A percentile compares a stretch with the other conserved stretches of the same genome.
phyloP scores from a whole-genome alignment of 2,888 invertebrate genomes.

The Plagodis dolabraria region DNA sequence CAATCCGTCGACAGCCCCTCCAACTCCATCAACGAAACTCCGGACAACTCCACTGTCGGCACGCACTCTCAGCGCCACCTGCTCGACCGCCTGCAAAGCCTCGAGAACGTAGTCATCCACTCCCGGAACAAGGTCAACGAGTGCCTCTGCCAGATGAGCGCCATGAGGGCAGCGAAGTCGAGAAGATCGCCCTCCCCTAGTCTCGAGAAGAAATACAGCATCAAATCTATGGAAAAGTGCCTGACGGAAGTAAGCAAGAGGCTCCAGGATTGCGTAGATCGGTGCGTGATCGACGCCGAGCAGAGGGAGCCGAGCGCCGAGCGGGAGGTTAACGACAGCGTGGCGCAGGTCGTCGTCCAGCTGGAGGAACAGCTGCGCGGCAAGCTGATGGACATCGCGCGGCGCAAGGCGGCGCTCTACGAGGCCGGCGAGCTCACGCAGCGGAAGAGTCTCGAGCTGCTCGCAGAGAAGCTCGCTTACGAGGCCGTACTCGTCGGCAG shows the following conservation, averaged over 20 bases:
- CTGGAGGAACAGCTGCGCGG: constrained; percentile 88
- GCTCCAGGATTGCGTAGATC: constrained; percentile 85
- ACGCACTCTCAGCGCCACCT: constrained; percentile 83
- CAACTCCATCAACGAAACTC: constrained; percentile 54
- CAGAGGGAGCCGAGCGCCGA: constrained; percentile 59
- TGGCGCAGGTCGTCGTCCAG: constrained; percentile 85
- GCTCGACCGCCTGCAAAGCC: constrained; percentile 84
- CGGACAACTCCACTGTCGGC: constrained; percentile 62
- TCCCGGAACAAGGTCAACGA: constrained; percentile 89
- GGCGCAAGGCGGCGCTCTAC: constrained; percentile 87
- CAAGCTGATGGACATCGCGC: constrained; percentile 88
- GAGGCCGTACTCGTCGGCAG: constrained; percentile 90
- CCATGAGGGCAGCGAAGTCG: constrained; percentile 86
- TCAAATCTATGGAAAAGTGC: constrained; percentile 86
- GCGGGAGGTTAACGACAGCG: constrained; percentile 74
- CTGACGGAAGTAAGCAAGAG: constrained; percentile 86
- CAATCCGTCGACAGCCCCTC: constrained; percentile 67
- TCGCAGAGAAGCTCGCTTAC: constrained; percentile 92
- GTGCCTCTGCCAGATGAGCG: constrained; percentile 86
- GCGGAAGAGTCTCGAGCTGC: constrained; percentile 87
- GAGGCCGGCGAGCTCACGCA: constrained; percentile 88
- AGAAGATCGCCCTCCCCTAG: constrained; percentile 87
- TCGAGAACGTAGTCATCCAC: constrained; percentile 86
- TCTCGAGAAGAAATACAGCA: constrained; percentile 87
- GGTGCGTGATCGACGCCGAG: constrained; percentile 83